Percentiles rank a stretch among this genome's conserved stretches.
These are phyloP conservation scores for Chascanopsetta lugubris DNA, from an alignment of 2,113 vertebrate genomes.

Conservation along the genomic window DNA sequence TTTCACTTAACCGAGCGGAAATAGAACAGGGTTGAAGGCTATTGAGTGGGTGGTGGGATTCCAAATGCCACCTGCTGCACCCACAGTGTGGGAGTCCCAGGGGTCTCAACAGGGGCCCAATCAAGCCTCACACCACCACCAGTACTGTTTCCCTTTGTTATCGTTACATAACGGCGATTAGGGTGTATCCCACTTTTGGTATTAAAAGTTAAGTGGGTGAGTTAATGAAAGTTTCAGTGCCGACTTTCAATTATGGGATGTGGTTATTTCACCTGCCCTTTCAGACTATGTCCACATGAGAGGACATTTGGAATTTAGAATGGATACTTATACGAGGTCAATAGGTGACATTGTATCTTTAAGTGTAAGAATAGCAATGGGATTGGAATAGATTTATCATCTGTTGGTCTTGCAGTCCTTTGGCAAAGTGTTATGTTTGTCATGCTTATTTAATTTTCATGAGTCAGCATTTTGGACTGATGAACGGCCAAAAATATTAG, in stretches of 20 bases:
- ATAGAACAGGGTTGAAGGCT: slow-evolving; percentile 5
- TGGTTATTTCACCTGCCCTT: not conserved
- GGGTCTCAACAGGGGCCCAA: slow-evolving; percentile 9
- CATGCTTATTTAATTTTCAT: no score
- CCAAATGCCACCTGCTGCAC: slow-evolving; percentile 44
- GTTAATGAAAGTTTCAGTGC: not conserved
- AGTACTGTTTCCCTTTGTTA: not conserved
- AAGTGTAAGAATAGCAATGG: no score
- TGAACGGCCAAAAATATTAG: no score
- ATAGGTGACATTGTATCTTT: no score
- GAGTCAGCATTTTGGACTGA: no score
- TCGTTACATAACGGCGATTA: slow-evolving; percentile 1
- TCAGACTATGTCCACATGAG: no score
- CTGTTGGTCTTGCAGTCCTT: no score
- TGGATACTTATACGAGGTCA: no score
- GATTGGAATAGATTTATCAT: no score
- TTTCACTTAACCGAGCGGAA: slow-evolving; percentile 1
- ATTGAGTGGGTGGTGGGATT: slow-evolving; percentile 30
- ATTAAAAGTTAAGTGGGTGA: not conserved
- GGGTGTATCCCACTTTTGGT: not conserved
- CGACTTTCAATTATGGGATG: not conserved
- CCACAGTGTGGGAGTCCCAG: slow-evolving; percentile 2
- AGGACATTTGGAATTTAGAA: no score
- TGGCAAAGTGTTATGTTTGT: no score
- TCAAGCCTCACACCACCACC: slow-evolving; percentile 5